Conservation (phyloP, 1,140 invertebrate genomes). For the Ruditapes philippinarum region DNA sequence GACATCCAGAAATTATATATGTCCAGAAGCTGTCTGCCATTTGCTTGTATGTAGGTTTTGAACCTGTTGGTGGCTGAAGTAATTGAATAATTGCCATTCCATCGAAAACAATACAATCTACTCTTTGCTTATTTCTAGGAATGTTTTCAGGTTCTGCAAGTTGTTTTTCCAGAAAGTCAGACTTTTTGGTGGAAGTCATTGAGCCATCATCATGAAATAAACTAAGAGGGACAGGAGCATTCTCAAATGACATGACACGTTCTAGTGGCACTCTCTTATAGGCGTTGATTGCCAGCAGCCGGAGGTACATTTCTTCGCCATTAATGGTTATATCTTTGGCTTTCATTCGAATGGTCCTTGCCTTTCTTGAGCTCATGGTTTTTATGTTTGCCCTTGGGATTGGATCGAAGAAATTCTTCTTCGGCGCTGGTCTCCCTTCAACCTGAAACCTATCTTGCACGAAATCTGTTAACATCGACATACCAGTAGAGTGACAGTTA, state of each 20-base stretch:
- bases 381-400: no score
- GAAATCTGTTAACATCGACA: neutral
- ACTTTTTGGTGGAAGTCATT: neutral
- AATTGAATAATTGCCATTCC: neutral
- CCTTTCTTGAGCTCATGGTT: neutral
- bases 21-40: neutral
- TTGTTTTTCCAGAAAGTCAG: neutral
- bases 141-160: neutral
- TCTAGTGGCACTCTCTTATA: slow-evolving; percentile 24
- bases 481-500: neutral
- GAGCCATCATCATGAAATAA: slow-evolving; percentile 5
- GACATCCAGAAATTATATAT: neutral
- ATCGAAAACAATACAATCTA: neutral
- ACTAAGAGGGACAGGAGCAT: slow-evolving; percentile 22
- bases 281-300: slow-evolving; percentile 8
- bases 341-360: no score
- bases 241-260: slow-evolving; percentile 14
- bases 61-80: neutral
- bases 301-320: slow-evolving; percentile 28
- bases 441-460: neutral
- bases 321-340: no score
- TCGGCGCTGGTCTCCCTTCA: neutral
- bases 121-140: neutral
- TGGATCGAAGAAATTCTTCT: neutral
- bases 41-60: neutral